Conservation (phyloP, 2,797 vertebrate genomes). For the Champsocephalus gunnari region DNA sequence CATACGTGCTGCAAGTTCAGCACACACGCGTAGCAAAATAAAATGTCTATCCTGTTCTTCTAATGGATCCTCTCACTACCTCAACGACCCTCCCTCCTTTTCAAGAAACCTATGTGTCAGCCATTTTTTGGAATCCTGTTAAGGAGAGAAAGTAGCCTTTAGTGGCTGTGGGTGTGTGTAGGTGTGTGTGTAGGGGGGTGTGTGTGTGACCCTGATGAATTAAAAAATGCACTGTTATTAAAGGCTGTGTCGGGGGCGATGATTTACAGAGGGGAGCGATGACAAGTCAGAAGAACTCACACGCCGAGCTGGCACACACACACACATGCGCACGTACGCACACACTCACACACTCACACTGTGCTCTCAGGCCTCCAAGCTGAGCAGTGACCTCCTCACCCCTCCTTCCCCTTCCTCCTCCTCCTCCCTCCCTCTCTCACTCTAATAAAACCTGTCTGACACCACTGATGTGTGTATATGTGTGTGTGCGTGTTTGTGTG, state of each 20-base stretch:
- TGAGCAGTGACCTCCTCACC: conserved; percentile 86
- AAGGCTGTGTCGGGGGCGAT: conserved; percentile 85
- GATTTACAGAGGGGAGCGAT: conserved; percentile 87
- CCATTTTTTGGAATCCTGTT: conserved; percentile 60
- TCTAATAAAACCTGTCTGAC: conserved; percentile 88
- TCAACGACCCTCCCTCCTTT: conserved; percentile 21
- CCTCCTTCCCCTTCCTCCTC: conserved; percentile 83
- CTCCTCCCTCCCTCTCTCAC: conserved; percentile 74
- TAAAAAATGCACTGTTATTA: conserved; percentile 89
- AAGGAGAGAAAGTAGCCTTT: conserved; percentile 42
- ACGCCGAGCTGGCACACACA: conserved; percentile 69
- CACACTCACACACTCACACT: conserved; percentile 74
- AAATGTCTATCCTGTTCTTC: conserved; percentile 53
- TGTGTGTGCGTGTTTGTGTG: conserved; percentile 32
- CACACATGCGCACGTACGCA: conserved; percentile 55
- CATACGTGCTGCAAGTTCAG: conserved; percentile 5
- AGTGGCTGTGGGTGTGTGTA: conserved; percentile 40
- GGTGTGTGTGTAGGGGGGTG: conserved; percentile 30
- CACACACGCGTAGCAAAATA: conserved; percentile 26
- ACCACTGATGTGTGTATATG: conserved; percentile 75
- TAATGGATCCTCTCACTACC: conserved; percentile 51
- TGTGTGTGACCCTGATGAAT: conserved; percentile 80
- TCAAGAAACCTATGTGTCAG: conserved; percentile 49
- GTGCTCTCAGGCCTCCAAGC: conserved; percentile 85
- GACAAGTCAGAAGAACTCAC: conserved; percentile 87